These are phyloP conservation scores for Meandrina meandrites DNA, from an alignment of 92 coral and sea anemone genomes.

Conservation along the genomic window DNA sequence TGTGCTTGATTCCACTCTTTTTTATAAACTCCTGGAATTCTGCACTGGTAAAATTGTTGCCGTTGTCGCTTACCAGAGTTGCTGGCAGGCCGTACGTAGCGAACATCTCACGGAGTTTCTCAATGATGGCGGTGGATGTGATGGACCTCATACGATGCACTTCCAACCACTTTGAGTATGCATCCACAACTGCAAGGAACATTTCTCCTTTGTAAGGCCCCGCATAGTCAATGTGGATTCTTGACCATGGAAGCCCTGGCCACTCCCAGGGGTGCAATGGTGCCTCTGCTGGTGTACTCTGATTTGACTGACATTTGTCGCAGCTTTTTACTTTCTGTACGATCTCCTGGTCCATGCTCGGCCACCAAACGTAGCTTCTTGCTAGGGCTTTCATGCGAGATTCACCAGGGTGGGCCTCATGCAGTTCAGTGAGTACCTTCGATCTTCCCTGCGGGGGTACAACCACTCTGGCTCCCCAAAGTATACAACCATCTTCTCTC, in stretches of 20 bases:
- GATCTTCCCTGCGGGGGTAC: constrained; percentile 59
- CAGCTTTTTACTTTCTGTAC: constrained; percentile 51
- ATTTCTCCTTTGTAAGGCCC: too few relatives aligned
- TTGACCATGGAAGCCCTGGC: constrained; percentile 57
- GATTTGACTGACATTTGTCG: too few relatives aligned
- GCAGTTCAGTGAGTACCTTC: constrained; percentile 46
- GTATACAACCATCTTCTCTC: constrained; percentile 68
- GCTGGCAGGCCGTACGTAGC: too few relatives aligned
- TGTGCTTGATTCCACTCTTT: too few relatives aligned
- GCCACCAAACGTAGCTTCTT: constrained; percentile 65
- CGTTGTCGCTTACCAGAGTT: too few relatives aligned
- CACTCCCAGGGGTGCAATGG: constrained; percentile 63
- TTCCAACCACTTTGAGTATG: too few relatives aligned
- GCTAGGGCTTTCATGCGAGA: constrained; percentile 58
- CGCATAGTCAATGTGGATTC: constrained; percentile 58
- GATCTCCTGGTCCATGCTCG: constrained; percentile 55
- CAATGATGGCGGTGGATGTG: too few relatives aligned
- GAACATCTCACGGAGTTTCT: too few relatives aligned
- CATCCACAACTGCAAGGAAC: too few relatives aligned
- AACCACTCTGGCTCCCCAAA: constrained; percentile 60
- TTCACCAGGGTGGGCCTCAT: constrained; percentile 64
- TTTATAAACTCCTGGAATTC: too few relatives aligned
- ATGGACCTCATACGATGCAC: too few relatives aligned
- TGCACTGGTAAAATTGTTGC: too few relatives aligned
- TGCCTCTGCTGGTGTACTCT: constrained; percentile 54